A percentile compares a stretch with the other conserved stretches of the same genome.
Evolutionary conservation across 2,888 invertebrate species (phyloP).

Genomic region (Drosophila rubida): DNA sequence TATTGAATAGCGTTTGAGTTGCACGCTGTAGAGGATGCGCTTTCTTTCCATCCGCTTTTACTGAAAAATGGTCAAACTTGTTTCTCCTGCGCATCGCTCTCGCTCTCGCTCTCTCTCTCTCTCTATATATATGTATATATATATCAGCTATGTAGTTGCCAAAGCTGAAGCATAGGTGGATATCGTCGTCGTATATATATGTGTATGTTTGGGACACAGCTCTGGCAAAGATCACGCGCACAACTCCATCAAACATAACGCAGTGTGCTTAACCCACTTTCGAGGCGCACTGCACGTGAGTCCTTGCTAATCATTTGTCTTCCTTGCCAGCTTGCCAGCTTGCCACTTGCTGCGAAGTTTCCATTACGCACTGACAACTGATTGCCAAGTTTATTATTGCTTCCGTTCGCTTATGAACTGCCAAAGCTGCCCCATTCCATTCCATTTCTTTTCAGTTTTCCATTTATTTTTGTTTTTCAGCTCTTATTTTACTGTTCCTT

Average conservation of each 20-base stretch:
- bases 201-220: slow-evolving; percentile 19
- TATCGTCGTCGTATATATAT: neutral
- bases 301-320: slow-evolving; percentile 75
- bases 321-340: slow-evolving; percentile 55
- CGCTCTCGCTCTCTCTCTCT: too few relatives aligned
- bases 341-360: slow-evolving; percentile 62
- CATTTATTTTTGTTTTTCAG: neutral
- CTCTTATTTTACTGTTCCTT: slow-evolving; percentile 1
- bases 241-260: slow-evolving; percentile 36
- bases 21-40: slow-evolving; percentile 14
- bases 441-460: slow-evolving; percentile 24
- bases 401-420: slow-evolving; percentile 74
- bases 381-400: slow-evolving; percentile 78
- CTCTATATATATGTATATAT: slow-evolving; percentile 13
- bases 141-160: too few relatives aligned
- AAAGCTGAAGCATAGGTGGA: slow-evolving; percentile 19
- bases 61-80: slow-evolving; percentile 77
- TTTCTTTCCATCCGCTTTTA: slow-evolving; percentile 20
- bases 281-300: slow-evolving; percentile 62
- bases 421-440: slow-evolving; percentile 47
- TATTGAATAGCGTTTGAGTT: slow-evolving; percentile 60
- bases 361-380: slow-evolving; percentile 79
- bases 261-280: slow-evolving; percentile 71
- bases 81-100: slow-evolving; percentile 52
- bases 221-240: slow-evolving; percentile 69